phyloP scores from a whole-genome alignment of 2,888 invertebrate species.

The Ornithoptera priamus region DNA sequence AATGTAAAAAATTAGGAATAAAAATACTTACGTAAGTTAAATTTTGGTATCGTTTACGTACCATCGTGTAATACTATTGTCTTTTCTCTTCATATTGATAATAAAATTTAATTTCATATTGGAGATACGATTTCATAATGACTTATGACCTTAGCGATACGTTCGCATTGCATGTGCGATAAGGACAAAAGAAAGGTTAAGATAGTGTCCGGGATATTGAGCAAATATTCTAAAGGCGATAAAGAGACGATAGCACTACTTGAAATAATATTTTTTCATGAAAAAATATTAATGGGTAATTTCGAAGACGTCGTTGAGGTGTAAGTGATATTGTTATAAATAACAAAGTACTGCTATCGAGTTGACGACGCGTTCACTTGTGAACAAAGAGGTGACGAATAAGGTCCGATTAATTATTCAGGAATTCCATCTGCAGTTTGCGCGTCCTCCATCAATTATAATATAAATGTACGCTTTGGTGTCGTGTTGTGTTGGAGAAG shows the following conservation, averaged over 20 bases:
- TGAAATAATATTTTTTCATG: neutral
- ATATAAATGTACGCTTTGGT: neutral
- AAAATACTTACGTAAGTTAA: no score
- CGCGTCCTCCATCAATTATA: conserved; percentile 1
- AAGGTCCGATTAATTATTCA: conserved; percentile 18
- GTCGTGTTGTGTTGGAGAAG: neutral
- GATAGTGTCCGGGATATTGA: neutral
- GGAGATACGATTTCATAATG: neutral
- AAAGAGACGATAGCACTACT: neutral
- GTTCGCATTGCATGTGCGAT: neutral
- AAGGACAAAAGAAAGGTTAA: neutral
- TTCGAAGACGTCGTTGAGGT: conserved; percentile 5
- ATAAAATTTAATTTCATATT: neutral
- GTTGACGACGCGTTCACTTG: conserved; percentile 8
- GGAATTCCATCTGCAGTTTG: conserved; percentile 11
- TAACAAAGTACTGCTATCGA: conserved; percentile 8
- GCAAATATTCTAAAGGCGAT: neutral
- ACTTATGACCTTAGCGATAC: neutral
- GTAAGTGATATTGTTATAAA: conserved; percentile 19
- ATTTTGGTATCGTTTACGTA: no score
- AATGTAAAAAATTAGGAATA: no score
- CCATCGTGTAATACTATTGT: no score
- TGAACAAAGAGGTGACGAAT: conserved; percentile 20
- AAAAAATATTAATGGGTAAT: neutral
- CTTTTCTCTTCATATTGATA: no score